phyloP scores from a whole-genome alignment of 1,140 invertebrate species.

The Triops cancriformis region DNA sequence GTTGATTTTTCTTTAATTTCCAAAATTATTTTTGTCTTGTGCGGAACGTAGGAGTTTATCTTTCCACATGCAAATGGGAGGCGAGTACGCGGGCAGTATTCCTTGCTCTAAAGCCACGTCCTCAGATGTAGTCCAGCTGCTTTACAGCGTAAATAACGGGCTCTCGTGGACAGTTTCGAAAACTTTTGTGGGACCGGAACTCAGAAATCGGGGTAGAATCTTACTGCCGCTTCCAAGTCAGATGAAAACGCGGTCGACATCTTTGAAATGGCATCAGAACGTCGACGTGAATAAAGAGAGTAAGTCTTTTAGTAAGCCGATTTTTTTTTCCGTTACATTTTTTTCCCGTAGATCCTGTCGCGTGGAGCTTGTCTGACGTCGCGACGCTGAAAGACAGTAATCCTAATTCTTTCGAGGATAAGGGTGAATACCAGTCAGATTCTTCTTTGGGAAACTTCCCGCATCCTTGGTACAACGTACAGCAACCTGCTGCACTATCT shows the following conservation, averaged over 20 bases:
- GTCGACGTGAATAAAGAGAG: neutral
- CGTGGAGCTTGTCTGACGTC: neutral
- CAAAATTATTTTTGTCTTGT: neutral
- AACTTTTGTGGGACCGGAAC: slow-evolving; percentile 23
- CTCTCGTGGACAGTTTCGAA: slow-evolving; percentile 39
- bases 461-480: neutral
- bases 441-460: neutral
- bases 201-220: neutral
- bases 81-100: neutral
- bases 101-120: neutral
- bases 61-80: neutral
- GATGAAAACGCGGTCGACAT: neutral
- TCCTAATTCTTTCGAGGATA: neutral
- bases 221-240: neutral
- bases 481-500: neutral
- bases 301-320: neutral
- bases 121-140: slow-evolving; percentile 14
- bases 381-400: neutral
- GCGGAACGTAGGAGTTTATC: neutral
- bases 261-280: neutral
- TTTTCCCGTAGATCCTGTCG: neutral
- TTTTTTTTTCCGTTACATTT: neutral
- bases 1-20: neutral
- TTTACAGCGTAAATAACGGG: slow-evolving; percentile 39
- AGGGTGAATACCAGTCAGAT: neutral